phyloP scores from a whole-genome alignment of 2,797 vertebrate species.

The Gadopsis marmoratus region DNA sequence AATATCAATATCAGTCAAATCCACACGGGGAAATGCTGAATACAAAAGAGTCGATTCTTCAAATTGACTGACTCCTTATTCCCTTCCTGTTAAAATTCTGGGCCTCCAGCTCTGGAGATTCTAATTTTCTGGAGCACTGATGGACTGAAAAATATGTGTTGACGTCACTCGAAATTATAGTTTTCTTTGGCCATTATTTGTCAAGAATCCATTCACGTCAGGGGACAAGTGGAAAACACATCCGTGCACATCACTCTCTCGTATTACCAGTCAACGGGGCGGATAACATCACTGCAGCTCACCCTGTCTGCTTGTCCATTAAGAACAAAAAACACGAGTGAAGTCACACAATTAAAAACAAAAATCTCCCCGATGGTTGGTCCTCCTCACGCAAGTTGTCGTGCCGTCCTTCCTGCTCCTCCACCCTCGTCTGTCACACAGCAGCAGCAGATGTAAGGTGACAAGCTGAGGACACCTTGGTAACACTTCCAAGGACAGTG shows the following conservation, averaged over 20 bases:
- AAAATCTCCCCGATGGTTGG: not conserved
- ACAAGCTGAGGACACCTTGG: constrained; percentile 21
- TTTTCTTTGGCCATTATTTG: not conserved
- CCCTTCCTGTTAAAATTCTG: not conserved
- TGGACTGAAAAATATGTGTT: not conserved
- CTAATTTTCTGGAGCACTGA: not conserved
- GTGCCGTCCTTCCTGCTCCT: not conserved
- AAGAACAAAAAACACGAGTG: too few relatives aligned
- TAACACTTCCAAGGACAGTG: constrained; percentile 28
- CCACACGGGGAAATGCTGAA: not conserved
- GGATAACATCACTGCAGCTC: too few relatives aligned
- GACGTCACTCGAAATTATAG: not conserved
- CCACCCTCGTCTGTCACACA: not conserved
- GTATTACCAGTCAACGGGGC: not conserved
- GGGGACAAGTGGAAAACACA: not conserved
- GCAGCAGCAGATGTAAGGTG: constrained; percentile 24
- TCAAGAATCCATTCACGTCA: not conserved
- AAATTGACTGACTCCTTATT: not conserved
- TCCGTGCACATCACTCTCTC: not conserved
- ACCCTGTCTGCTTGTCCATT: too few relatives aligned
- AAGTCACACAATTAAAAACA: not conserved
- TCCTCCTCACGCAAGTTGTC: not conserved
- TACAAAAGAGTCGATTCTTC: not conserved
- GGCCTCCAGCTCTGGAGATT: not conserved
- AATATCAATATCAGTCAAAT: not conserved